phyloP scores from a whole-genome alignment of 2,888 invertebrate genomes.

The Anticlea derivata region DNA sequence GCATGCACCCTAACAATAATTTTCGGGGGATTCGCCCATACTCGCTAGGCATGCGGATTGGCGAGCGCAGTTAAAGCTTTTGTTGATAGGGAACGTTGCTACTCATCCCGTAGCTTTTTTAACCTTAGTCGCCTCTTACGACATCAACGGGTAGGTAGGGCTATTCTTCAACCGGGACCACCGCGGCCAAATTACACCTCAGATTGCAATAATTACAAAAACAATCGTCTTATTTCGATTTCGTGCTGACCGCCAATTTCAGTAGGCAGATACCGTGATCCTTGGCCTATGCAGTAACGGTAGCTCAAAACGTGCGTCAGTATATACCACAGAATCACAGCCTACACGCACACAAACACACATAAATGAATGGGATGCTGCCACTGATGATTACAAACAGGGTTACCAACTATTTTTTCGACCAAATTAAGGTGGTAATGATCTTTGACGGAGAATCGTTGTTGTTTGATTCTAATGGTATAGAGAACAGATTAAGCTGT shows the following conservation, averaged over 20 bases:
- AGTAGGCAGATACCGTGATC: slow-evolving; percentile 48
- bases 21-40: too few species aligned
- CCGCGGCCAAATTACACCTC: too few species aligned
- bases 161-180: too few species aligned
- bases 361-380: slow-evolving; percentile 72
- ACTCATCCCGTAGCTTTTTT: too few species aligned
- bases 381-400: slow-evolving; percentile 60
- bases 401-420: slow-evolving; percentile 49
- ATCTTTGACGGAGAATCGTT: slow-evolving; percentile 27
- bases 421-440: slow-evolving; percentile 32
- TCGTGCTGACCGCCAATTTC: slow-evolving; percentile 45
- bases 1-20: too few species aligned
- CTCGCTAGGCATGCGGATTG: too few species aligned
- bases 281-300: slow-evolving; percentile 57
- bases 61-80: too few species aligned
- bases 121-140: too few species aligned
- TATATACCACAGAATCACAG: slow-evolving; percentile 40
- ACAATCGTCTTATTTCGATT: slow-evolving; percentile 57
- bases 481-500: slow-evolving; percentile 31
- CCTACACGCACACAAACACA: slow-evolving; percentile 36
- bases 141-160: too few species aligned
- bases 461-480: slow-evolving; percentile 31
- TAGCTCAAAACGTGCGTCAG: slow-evolving; percentile 55
- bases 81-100: too few species aligned
- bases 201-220: too few species aligned